Evolutionary conservation across 1,140 invertebrate genomes (phyloP), one percentile per base, ranked within the genome.

Genomic region (Nebria ingens): DNA sequence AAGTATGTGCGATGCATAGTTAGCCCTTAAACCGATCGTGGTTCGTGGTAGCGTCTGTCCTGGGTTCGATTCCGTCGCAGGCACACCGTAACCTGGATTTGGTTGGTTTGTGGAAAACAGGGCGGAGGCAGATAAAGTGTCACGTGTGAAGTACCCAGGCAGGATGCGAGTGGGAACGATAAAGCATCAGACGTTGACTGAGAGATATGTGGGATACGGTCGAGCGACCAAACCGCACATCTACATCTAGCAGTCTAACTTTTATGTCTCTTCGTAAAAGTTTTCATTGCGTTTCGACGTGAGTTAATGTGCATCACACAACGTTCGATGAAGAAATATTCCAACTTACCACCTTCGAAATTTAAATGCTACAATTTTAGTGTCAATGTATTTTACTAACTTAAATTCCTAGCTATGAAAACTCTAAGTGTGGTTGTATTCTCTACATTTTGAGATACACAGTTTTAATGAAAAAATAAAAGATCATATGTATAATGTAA

Each of bases 201-300:
- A n/a, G n/a, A n/a, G 25, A 34, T n/a, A n/a, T 34, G 25, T 34
- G 25, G 25, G 25, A 6, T 34, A 17, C 15, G 40, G 40, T 12
- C 40, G 40, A 34, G 40, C 17, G 9, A 17, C 3, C 15, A 45
- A 17, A 45, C 40, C 40, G 40, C 40, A 45, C 40, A 9, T 45
- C 15, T 17, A 17, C 40, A 4, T 6, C 40, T 4, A 29, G 17
- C 17, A 9, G 40, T 4, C 40, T 17, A 45, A 45, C 40, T 45
- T 45, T 45, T 45, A 45, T 45, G 40, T 45, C 9, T 45, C 40
- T 45, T 9, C 40, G 40, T 45, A 45, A 45, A 45, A 45, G 40
- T 45, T 45, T 45, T 45, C 40, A 45, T 45, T 45, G 40, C 40
- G 9, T 45, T 45, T 17, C 9, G 40, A 45, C 40, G 40, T 45